phyloP scores from a whole-genome alignment of 2,888 invertebrate genomes.

The Crocallis elinguaria region DNA sequence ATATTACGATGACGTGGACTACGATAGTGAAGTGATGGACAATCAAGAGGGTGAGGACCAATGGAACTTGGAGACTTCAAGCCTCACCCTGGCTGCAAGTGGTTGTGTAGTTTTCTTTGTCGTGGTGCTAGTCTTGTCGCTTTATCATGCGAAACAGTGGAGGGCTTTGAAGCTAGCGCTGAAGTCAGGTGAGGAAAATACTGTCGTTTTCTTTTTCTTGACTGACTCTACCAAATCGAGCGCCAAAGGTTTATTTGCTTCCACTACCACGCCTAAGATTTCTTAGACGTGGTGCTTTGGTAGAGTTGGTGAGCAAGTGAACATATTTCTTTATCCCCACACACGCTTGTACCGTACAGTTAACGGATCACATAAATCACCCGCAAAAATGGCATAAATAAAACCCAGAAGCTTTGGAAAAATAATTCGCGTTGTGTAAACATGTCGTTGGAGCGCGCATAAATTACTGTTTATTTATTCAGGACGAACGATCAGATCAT shows the following conservation, averaged over 20 bases:
- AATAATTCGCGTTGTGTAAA: constrained; percentile 51
- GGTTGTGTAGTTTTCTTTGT: constrained; percentile 92
- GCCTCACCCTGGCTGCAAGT: constrained; percentile 89
- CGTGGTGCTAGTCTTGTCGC: constrained; percentile 89
- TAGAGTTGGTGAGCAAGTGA: too few species aligned
- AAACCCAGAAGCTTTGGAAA: constrained; percentile 39
- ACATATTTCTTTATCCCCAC: too few species aligned
- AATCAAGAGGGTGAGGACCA: constrained; percentile 71
- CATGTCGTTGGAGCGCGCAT: constrained; percentile 45
- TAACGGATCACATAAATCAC: not conserved
- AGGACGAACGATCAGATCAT: constrained; percentile 50
- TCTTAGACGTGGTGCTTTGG: too few species aligned
- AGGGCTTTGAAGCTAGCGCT: constrained; percentile 90
- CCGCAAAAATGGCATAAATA: not conserved
- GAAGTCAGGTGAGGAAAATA: constrained; percentile 86
- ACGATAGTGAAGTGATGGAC: constrained; percentile 70
- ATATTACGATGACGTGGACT: constrained; percentile 75
- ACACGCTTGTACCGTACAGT: too few species aligned
- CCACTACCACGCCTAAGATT: too few species aligned
- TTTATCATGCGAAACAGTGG: constrained; percentile 92
- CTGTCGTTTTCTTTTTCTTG: not conserved
- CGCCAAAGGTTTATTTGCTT: too few species aligned
- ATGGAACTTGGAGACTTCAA: constrained; percentile 91
- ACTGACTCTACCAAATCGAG: too few species aligned
- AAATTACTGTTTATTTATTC: constrained; percentile 57